phyloP scores from a whole-genome alignment of 92 coral and sea anemone species.

The Epizoanthus fatuus region DNA sequence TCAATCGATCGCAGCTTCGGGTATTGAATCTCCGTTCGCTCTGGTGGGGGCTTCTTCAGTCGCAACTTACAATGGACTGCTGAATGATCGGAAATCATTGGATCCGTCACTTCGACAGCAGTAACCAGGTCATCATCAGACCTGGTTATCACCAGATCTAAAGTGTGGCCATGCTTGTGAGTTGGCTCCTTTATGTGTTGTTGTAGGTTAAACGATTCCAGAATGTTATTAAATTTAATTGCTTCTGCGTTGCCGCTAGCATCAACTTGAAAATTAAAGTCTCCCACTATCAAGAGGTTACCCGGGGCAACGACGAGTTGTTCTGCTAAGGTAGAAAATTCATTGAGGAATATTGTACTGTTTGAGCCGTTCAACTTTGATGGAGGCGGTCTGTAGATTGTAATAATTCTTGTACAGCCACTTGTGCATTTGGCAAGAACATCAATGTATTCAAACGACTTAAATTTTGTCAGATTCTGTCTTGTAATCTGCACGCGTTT shows the following conservation, averaged over 20 bases:
- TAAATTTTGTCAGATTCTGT: no score
- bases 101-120: neutral
- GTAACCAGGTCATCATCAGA: neutral
- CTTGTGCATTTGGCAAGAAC: no score
- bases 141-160: constrained; percentile 20
- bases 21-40: constrained; percentile 11
- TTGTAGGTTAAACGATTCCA: neutral
- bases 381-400: constrained; percentile 7
- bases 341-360: constrained; percentile 4
- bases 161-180: constrained; percentile 6
- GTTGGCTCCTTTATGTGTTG: constrained; percentile 15
- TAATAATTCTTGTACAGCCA: no score
- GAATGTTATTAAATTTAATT: neutral
- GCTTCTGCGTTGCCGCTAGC: no score
- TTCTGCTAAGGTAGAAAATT: constrained; percentile 12
- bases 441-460: no score
- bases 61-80: constrained; percentile 24
- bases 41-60: constrained; percentile 21
- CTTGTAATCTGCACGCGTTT: no score
- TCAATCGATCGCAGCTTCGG: constrained; percentile 24
- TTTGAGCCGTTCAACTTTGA: constrained; percentile 3
- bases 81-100: neutral
- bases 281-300: constrained; percentile 15
- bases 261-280: no score
- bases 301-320: constrained; percentile 2